Percentiles rank a stretch among this genome's conserved stretches.
Evolutionary conservation across 2,113 vertebrate species (phyloP).

Genomic region (Pholis gunnellus): DNA sequence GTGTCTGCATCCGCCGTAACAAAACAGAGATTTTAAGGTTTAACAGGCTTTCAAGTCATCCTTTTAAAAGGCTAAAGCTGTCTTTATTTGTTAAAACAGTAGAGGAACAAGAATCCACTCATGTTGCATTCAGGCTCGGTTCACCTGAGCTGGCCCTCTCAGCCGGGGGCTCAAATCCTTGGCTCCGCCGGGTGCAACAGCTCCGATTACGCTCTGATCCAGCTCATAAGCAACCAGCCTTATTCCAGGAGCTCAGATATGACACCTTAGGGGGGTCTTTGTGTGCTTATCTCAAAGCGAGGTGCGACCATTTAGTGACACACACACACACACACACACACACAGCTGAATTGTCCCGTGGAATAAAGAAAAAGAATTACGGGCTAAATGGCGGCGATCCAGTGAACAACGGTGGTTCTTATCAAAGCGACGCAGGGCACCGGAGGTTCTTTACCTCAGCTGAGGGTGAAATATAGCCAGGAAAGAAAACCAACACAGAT

Average conservation of each 20-base stretch:
- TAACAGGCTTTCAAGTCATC: not conserved
- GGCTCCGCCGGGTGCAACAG: conserved; percentile 10
- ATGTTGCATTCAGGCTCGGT: conserved; percentile 15
- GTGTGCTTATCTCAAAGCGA: conserved; percentile 56
- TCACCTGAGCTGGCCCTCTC: conserved; percentile 48
- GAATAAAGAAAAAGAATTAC: conserved; percentile 55
- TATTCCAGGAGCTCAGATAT: conserved; percentile 53
- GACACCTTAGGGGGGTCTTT: conserved; percentile 50
- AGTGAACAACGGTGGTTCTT: conserved; percentile 41
- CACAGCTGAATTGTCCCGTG: conserved; percentile 48
- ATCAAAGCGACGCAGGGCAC: conserved; percentile 56
- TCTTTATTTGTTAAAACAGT: not conserved
- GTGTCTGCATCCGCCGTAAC: not conserved
- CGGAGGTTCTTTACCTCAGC: conserved; percentile 37
- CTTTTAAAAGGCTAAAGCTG: not conserved
- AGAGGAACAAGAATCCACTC: not conserved
- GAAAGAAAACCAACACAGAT: conserved; percentile 48
- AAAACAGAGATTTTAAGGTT: not conserved
- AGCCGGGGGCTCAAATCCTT: conserved; percentile 29
- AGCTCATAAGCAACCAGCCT: conserved; percentile 39
- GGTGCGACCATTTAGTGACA: conserved; percentile 51
- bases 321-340: conserved; percentile 28
- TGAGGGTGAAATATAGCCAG: conserved; percentile 9
- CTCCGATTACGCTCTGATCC: conserved; percentile 55
- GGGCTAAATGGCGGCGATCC: conserved; percentile 48